Evolutionary conservation across 2,113 vertebrate species (phyloP).

Genomic region (Xiphophorus hellerii): DNA sequence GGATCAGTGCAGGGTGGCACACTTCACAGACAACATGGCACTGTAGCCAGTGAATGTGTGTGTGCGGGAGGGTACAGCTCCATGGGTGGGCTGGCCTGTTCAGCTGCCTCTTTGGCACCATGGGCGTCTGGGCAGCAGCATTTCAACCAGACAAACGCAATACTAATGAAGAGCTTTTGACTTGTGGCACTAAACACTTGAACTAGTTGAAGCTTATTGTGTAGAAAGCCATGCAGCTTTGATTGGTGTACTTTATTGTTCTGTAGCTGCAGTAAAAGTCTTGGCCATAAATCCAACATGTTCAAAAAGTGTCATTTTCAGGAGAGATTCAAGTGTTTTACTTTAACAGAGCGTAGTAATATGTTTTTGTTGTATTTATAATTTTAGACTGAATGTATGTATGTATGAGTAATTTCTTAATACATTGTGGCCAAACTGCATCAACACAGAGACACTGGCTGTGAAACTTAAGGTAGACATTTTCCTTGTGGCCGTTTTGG

Average conservation of each 20-base stretch:
- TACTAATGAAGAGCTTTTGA: slow-evolving; percentile 30
- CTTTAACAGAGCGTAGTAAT: no score
- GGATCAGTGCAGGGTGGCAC: slow-evolving; percentile 60
- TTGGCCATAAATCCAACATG: not conserved
- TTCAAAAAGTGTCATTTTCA: not conserved
- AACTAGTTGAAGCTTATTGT: slow-evolving; percentile 12
- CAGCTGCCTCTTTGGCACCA: slow-evolving; percentile 52
- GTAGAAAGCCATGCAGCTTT: not conserved
- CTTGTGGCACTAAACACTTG: slow-evolving; percentile 24
- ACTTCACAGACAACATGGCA: slow-evolving; percentile 58
- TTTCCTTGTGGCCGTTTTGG: no score
- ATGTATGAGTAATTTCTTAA: no score
- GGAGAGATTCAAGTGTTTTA: not conserved
- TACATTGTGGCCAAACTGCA: no score
- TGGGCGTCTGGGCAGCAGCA: slow-evolving; percentile 44
- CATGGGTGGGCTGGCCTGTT: slow-evolving; percentile 57
- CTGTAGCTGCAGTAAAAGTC: not conserved
- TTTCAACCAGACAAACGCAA: slow-evolving; percentile 35
- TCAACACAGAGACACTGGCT: no score
- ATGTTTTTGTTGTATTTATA: no score
- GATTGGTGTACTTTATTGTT: not conserved
- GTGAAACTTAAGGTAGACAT: no score
- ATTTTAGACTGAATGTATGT: no score
- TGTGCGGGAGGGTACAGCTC: slow-evolving; percentile 45
- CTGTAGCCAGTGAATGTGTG: slow-evolving; percentile 48